phyloP scores from a whole-genome alignment of 2,888 invertebrate species.

The Nomada ferruginata region DNA sequence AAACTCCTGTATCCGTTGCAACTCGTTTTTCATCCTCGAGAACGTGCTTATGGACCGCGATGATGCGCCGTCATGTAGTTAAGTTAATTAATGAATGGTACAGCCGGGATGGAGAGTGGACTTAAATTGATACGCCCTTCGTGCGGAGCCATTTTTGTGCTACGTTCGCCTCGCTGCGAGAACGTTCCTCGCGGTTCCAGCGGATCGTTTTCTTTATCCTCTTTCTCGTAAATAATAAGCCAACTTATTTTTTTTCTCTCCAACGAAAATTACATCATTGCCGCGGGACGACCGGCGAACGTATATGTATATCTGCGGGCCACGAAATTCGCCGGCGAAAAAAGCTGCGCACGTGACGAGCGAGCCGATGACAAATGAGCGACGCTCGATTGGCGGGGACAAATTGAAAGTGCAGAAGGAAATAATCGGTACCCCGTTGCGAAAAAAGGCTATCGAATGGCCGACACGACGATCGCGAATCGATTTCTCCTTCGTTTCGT shows the following conservation, averaged over 20 bases:
- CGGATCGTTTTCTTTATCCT: conserved; percentile 9
- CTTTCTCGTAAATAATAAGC: not conserved
- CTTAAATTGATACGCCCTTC: conserved; percentile 84
- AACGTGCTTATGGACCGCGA: conserved; percentile 76
- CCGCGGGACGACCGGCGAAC: no score
- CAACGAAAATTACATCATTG: not conserved
- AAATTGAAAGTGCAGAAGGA: conserved; percentile 69
- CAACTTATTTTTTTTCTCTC: no score
- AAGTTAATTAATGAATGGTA: conserved; percentile 84
- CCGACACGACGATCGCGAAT: conserved; percentile 3
- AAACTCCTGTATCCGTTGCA: conserved; percentile 68
- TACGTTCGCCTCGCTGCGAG: conserved; percentile 54
- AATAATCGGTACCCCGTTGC: conserved; percentile 57
- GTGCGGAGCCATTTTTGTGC: conserved; percentile 79
- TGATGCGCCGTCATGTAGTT: conserved; percentile 82
- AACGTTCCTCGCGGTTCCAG: conserved; percentile 44
- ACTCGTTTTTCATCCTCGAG: conserved; percentile 75
- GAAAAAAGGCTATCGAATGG: conserved; percentile 59
- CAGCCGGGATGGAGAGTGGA: conserved; percentile 82
- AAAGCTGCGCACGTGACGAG: not conserved
- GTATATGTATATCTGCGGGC: not conserved
- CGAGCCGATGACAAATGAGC: not conserved
- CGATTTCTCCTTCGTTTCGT: conserved; percentile 13
- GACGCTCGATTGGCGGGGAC: conserved; percentile 9
- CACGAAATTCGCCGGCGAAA: conserved; percentile 1